Conservation (phyloP, 1,140 invertebrate species). For the Tetramorium simillimum region DNA sequence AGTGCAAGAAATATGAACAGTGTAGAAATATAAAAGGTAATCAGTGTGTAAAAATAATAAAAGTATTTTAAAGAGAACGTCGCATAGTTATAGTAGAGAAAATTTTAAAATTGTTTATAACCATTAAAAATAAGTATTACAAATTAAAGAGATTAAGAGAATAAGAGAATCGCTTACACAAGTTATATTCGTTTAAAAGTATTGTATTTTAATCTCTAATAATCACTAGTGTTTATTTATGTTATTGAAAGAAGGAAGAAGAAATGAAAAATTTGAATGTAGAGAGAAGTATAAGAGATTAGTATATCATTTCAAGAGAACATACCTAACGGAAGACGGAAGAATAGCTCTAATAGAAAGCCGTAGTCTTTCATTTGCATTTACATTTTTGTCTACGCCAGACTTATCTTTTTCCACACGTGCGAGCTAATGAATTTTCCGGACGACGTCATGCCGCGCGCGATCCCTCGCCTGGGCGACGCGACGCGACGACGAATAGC, state of each 20-base stretch:
- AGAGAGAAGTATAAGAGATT: background rate
- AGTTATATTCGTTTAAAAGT: background rate
- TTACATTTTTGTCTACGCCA: background rate
- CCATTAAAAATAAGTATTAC: background rate
- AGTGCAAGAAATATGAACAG: background rate
- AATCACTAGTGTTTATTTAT: background rate
- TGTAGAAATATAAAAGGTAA: background rate
- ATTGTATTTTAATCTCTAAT: background rate
- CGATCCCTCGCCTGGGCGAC: background rate
- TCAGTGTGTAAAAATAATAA: background rate
- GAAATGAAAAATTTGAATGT: too few species aligned
- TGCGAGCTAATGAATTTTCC: conserved; percentile 39
- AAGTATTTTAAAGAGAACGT: background rate
- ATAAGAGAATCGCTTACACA: background rate
- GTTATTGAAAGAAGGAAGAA: background rate
- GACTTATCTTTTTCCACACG: conserved; percentile 12
- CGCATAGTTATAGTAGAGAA: background rate
- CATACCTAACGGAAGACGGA: background rate
- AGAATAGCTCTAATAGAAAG: conserved; percentile 1
- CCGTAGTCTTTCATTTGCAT: background rate
- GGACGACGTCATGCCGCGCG: background rate
- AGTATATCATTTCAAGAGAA: background rate
- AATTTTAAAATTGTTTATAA: background rate
- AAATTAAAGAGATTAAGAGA: background rate
- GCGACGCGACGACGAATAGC: background rate